Evolutionary conservation across 2,888 invertebrate species (phyloP).

Genomic region (Clostera curtula): DNA sequence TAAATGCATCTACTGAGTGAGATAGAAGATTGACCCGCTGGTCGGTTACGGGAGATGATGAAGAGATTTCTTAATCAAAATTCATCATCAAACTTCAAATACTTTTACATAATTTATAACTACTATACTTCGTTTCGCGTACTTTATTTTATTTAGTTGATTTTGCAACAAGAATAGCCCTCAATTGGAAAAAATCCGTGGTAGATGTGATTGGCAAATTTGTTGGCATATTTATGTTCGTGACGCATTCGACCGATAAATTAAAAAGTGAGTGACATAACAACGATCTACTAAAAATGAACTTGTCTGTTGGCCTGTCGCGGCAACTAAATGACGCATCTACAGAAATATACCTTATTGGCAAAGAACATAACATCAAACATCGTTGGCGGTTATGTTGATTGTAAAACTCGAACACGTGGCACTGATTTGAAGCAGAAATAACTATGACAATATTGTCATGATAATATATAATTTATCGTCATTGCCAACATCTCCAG

Average conservation of each 20-base stretch:
- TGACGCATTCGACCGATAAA: conserved; percentile 31
- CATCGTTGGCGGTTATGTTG: conserved; percentile 6
- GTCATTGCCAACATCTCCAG: no score
- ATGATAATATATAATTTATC: conserved; percentile 4
- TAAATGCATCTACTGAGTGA: conserved; percentile 22
- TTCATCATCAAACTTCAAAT: no score
- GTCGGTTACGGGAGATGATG: no score
- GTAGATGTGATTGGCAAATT: conserved; percentile 8
- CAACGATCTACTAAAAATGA: conserved; percentile 36
- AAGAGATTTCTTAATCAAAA: no score
- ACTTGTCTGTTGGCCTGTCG: conserved; percentile 41
- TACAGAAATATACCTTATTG: conserved; percentile 45
- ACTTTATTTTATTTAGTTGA: no score
- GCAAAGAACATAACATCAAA: conserved; percentile 27
- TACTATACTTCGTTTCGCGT: no score
- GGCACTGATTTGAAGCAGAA: no score
- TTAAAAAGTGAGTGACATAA: conserved; percentile 35
- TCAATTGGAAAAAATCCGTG: no score
- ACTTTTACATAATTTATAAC: no score
- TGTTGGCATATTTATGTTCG: conserved; percentile 16
- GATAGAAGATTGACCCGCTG: conserved; percentile 41
- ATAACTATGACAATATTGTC: no score
- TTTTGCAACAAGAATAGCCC: no score
- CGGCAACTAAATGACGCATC: conserved; percentile 52
- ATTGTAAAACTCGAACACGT: no score